Evolutionary conservation across 2,888 invertebrate genomes (phyloP).

Genomic region (Apantesis nais): DNA sequence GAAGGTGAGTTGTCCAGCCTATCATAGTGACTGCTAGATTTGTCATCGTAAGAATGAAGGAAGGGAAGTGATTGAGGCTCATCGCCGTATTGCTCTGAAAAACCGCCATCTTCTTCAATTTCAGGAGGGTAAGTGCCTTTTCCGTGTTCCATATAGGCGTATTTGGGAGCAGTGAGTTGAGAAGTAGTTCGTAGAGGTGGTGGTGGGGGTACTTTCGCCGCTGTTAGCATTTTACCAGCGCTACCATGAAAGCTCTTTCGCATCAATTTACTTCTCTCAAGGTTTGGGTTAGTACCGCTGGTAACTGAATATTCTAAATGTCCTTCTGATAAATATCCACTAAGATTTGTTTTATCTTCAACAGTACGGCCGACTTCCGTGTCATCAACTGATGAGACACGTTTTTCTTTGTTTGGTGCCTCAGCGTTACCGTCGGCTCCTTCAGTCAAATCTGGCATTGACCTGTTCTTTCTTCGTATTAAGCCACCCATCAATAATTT

Average conservation of each 20-base stretch:
- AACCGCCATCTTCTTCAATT: slow-evolving; percentile 79
- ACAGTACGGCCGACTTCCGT: slow-evolving; percentile 88
- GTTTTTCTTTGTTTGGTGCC: slow-evolving; percentile 72
- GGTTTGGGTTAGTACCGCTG: slow-evolving; percentile 90
- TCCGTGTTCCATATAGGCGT: slow-evolving; percentile 83
- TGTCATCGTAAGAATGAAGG: slow-evolving; percentile 83
- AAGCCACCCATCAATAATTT: slow-evolving; percentile 95
- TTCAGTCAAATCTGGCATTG: slow-evolving; percentile 96
- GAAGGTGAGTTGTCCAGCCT: slow-evolving; percentile 74
- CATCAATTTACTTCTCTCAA: slow-evolving; percentile 95
- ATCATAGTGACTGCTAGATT: slow-evolving; percentile 70
- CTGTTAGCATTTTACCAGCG: slow-evolving; percentile 91
- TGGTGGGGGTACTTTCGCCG: slow-evolving; percentile 94
- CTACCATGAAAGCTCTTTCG: slow-evolving; percentile 95
- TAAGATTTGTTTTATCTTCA: slow-evolving; percentile 87
- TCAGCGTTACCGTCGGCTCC: slow-evolving; percentile 87
- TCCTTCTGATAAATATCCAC: slow-evolving; percentile 94
- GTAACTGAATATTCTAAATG: slow-evolving; percentile 91
- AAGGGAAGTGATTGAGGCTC: slow-evolving; percentile 88
- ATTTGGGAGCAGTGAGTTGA: slow-evolving; percentile 90
- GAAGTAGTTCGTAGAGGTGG: slow-evolving; percentile 95
- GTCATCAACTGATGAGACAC: slow-evolving; percentile 89
- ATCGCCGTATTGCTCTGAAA: slow-evolving; percentile 80
- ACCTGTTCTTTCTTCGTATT: slow-evolving; percentile 94
- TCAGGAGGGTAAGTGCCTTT: slow-evolving; percentile 76